phyloP scores from a whole-genome alignment of 1,140 invertebrate species.

The Globodera rostochiensis region DNA sequence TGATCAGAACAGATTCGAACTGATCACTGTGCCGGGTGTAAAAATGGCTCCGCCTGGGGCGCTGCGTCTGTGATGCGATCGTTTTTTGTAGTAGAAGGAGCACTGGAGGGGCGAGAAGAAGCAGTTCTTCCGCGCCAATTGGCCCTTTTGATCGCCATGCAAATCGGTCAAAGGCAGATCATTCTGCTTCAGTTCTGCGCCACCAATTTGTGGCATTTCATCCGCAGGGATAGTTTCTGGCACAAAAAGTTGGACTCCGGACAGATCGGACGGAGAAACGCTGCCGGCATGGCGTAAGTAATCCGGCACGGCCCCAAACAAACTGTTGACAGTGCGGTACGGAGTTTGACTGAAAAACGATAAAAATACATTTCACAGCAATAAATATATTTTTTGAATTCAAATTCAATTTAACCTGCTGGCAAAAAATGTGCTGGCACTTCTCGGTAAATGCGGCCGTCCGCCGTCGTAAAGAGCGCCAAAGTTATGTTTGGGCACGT shows the following conservation, averaged over 20 bases:
- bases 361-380: no score
- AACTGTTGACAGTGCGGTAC: not conserved
- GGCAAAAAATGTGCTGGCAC: not conserved
- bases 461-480: not conserved
- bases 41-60: not conserved
- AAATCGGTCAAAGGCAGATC: slow-evolving; percentile 3
- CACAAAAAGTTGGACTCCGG: not conserved
- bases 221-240: not conserved
- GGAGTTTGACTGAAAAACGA: not conserved
- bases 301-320: slow-evolving; percentile 15
- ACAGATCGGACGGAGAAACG: not conserved
- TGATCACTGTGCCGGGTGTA: not conserved
- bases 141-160: slow-evolving; percentile 34
- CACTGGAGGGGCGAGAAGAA: slow-evolving; percentile 40
- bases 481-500: not conserved
- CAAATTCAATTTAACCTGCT: not conserved
- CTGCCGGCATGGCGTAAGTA: slow-evolving; percentile 31
- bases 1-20: not conserved
- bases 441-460: not conserved
- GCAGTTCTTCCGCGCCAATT: slow-evolving; percentile 41
- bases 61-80: not conserved
- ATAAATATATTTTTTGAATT: no score
- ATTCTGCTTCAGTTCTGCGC: slow-evolving; percentile 14
- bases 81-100: slow-evolving; percentile 37
- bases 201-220: not conserved